Percentiles rank a stretch among this genome's conserved stretches.
Conservation (phyloP, 2,888 invertebrate species). For the Callyntrura sp. region DNA sequence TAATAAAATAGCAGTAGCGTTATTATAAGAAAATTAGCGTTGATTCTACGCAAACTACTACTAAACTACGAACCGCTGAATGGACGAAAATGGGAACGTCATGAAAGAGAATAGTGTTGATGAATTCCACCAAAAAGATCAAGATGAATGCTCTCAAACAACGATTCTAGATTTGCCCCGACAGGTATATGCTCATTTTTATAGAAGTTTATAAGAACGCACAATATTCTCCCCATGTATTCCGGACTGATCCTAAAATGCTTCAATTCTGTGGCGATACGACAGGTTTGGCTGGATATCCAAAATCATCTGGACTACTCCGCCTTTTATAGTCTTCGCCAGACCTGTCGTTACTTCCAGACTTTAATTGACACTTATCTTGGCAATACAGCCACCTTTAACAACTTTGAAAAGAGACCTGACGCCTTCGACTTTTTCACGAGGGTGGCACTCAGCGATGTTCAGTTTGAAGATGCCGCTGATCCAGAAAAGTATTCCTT, state of each 20-base stretch:
- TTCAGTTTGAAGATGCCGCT: slow-evolving; percentile 62
- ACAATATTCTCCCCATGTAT: too few relatives aligned
- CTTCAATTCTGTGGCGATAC: background rate
- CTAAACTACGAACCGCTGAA: slow-evolving; percentile 10
- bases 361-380: slow-evolving; percentile 70
- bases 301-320: slow-evolving; percentile 57
- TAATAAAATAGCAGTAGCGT: background rate
- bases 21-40: background rate
- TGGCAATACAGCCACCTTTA: slow-evolving; percentile 46
- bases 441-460: slow-evolving; percentile 56
- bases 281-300: slow-evolving; percentile 71
- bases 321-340: slow-evolving; percentile 56
- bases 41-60: background rate
- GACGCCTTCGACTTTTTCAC: slow-evolving; percentile 62
- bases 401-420: slow-evolving; percentile 2
- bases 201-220: too few relatives aligned
- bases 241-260: background rate
- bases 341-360: slow-evolving; percentile 60
- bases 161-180: slow-evolving; percentile 68
- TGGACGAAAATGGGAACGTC: slow-evolving; percentile 59
- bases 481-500: slow-evolving; percentile 35
- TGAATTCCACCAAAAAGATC: slow-evolving; percentile 14
- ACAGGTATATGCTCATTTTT: slow-evolving; percentile 49
- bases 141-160: slow-evolving; percentile 13
- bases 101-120: background rate